Evolutionary conservation across 2,113 vertebrate species (phyloP).

Genomic region (Agapornis roseicollis): DNA sequence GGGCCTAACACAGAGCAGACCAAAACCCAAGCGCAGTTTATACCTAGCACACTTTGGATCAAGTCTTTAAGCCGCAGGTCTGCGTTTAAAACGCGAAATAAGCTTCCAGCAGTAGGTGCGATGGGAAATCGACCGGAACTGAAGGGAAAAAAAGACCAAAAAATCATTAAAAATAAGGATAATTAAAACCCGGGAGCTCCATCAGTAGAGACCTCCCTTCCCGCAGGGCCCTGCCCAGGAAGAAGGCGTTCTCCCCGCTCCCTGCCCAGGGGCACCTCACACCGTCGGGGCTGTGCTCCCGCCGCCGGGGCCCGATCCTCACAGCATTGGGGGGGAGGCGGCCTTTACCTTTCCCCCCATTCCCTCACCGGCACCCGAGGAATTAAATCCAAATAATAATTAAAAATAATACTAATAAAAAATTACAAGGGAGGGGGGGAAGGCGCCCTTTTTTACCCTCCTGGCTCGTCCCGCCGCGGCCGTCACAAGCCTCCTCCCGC

Average conservation of each 20-base stretch:
- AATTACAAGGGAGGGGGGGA: not conserved
- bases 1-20: not conserved
- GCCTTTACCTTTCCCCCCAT: too few relatives aligned
- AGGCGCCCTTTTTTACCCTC: not conserved
- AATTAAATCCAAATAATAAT: not conserved
- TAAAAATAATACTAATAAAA: not conserved
- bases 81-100: not conserved
- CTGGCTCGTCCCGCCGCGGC: not conserved
- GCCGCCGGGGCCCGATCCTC: not conserved
- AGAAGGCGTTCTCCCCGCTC: slow-evolving; percentile 40
- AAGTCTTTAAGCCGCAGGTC: rapidly evolving
- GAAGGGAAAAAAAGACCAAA: rapidly evolving
- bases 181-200: too few relatives aligned
- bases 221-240: slow-evolving; percentile 50
- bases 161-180: too few relatives aligned
- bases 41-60: too few relatives aligned
- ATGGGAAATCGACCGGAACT: rapidly evolving
- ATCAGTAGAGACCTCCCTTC: slow-evolving; percentile 20
- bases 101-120: not conserved
- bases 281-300: not conserved
- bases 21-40: not conserved
- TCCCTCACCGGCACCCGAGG: too few relatives aligned
- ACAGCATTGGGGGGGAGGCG: not conserved
- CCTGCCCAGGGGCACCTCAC: not conserved
- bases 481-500: not conserved